Conservation (phyloP, 2,888 invertebrate genomes). For the Synanthedon formicaeformis region DNA sequence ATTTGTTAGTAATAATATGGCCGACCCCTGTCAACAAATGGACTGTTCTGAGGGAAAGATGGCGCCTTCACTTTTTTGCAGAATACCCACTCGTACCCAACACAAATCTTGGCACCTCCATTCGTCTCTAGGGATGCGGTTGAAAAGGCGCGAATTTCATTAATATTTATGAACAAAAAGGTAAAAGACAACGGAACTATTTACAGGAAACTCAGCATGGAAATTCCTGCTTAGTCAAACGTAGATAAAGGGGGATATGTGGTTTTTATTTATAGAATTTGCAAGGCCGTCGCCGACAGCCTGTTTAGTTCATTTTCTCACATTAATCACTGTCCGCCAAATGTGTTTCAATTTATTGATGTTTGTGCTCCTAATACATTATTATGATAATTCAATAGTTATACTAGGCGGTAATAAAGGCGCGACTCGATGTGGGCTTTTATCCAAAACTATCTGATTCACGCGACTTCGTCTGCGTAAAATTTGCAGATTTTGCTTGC, state of each 20-base stretch:
- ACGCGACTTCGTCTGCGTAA: too few relatives aligned
- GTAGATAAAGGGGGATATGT: neutral
- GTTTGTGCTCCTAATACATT: too few relatives aligned
- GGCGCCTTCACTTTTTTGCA: slow-evolving; percentile 36
- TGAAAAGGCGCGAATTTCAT: slow-evolving; percentile 26
- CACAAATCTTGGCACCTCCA: slow-evolving; percentile 44
- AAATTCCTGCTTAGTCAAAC: neutral
- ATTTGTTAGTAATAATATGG: slow-evolving; percentile 35
- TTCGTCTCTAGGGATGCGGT: slow-evolving; percentile 34
- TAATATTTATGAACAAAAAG: slow-evolving; percentile 38
- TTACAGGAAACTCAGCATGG: neutral
- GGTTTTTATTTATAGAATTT: neutral
- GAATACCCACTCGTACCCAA: slow-evolving; percentile 29
- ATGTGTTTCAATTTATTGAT: too few relatives aligned
- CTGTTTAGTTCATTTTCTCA: too few relatives aligned
- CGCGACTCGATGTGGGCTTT: too few relatives aligned
- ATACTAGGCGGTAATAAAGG: too few relatives aligned
- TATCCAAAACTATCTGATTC: too few relatives aligned
- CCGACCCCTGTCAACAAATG: slow-evolving; percentile 55
- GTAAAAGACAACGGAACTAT: slow-evolving; percentile 3
- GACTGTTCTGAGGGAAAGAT: slow-evolving; percentile 34
- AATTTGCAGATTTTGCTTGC: too few relatives aligned
- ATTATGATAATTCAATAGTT: too few relatives aligned
- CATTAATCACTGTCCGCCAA: too few relatives aligned
- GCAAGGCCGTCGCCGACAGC: too few relatives aligned